A percentile compares a stretch with the other conserved stretches of the same genome.
Conservation (phyloP, 2,113 vertebrate species). For the Hymenochirus boettgeri region DNA sequence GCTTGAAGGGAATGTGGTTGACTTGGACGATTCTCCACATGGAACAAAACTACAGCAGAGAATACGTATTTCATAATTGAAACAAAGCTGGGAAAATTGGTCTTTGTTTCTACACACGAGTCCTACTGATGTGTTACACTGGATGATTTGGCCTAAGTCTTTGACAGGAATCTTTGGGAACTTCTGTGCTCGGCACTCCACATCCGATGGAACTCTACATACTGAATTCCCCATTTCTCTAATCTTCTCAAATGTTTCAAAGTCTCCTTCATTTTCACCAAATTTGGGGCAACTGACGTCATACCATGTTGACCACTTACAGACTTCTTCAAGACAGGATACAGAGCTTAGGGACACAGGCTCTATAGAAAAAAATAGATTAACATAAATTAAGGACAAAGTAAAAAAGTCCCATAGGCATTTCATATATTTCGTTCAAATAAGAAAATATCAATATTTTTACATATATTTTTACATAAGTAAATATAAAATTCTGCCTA, state of each 20-base stretch:
- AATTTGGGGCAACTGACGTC: conserved; percentile 45
- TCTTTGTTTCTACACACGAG: conserved; percentile 56
- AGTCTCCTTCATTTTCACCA: conserved; percentile 48
- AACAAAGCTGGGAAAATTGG: conserved; percentile 48
- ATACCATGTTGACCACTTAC: conserved; percentile 60
- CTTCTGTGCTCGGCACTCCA: conserved; percentile 53
- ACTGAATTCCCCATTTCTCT: conserved; percentile 43
- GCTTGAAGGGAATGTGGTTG: not conserved
- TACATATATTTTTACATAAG: no score
- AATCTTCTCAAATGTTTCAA: conserved; percentile 56
- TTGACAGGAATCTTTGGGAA: not conserved
- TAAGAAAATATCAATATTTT: no score
- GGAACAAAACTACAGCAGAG: conserved; percentile 54
- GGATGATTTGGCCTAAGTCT: conserved; percentile 50
- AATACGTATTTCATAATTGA: conserved; percentile 60
- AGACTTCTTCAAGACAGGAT: conserved; percentile 41
- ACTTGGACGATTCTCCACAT: conserved; percentile 39
- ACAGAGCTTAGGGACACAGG: conserved; percentile 14
- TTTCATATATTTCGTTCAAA: no score
- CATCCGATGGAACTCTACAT: conserved; percentile 5
- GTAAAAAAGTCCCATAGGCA: no score
- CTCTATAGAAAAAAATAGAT: not conserved
- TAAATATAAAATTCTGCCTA: not conserved
- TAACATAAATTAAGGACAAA: no score
- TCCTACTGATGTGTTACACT: conserved; percentile 43